These are phyloP conservation scores for Hyles vespertilio DNA, from an alignment of 1,140 invertebrate species.

Conservation along the genomic window DNA sequence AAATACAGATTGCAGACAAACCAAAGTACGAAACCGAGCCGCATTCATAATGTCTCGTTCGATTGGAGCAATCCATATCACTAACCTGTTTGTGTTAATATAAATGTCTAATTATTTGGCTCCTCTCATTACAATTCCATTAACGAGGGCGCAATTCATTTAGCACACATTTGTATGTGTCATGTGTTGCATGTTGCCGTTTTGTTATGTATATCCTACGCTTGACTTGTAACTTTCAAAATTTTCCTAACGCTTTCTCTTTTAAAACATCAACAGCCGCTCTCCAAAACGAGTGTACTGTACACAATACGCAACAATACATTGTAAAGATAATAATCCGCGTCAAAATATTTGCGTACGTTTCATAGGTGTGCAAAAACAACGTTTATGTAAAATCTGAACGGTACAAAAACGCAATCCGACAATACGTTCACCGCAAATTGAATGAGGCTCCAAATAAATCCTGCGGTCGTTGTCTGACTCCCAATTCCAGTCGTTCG, in stretches of 20 bases:
- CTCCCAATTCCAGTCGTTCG: conserved; percentile 45
- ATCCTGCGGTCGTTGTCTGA: conserved; percentile 63
- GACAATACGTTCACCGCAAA: conserved; percentile 67
- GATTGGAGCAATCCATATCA: too few relatives aligned
- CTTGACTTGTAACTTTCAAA: conserved; percentile 45
- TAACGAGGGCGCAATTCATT: conserved; percentile 32
- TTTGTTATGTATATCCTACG: conserved; percentile 36
- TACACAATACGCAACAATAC: background rate
- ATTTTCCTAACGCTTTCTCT: conserved; percentile 48
- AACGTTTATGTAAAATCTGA: conserved; percentile 25
- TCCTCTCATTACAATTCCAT: conserved; percentile 49
- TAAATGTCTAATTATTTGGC: conserved; percentile 6
- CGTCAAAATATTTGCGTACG: background rate
- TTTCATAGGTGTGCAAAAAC: conserved; percentile 1
- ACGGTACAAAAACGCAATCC: conserved; percentile 50
- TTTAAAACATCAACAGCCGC: conserved; percentile 20
- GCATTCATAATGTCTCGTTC: background rate
- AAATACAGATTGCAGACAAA: conserved; percentile 20
- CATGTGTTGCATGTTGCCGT: conserved; percentile 39
- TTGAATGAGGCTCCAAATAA: conserved; percentile 70
- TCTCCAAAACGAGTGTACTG: background rate
- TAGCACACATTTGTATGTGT: conserved; percentile 50
- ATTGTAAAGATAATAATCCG: background rate
- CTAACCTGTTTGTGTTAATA: too few relatives aligned
- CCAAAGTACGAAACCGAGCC: background rate